Conservation (phyloP, 2,113 vertebrate genomes). For the Puntigrus tetrazona region DNA sequence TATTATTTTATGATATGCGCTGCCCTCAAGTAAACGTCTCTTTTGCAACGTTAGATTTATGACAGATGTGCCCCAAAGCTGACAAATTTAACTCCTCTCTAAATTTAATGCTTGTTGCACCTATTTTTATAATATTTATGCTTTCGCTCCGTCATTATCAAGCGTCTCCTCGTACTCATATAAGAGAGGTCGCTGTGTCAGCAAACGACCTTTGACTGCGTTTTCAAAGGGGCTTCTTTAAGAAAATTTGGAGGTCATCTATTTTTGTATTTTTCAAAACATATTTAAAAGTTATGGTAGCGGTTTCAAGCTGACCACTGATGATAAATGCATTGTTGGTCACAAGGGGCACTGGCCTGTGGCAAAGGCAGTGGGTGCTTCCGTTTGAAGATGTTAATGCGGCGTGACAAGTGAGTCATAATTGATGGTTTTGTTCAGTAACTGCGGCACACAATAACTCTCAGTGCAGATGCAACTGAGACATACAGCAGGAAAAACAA, state of each 20-base stretch:
- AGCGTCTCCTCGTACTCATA: background rate
- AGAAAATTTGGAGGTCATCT: conserved; percentile 44
- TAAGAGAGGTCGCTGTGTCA: background rate
- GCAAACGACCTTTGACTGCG: conserved; percentile 56
- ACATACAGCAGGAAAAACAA: conserved; percentile 67
- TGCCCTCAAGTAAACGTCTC: background rate
- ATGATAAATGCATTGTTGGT: conserved; percentile 59
- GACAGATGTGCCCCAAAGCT: conserved; percentile 3
- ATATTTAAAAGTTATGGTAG: conserved; percentile 63
- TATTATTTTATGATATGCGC: conserved; percentile 22
- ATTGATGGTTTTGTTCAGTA: conserved; percentile 64
- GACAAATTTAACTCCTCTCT: background rate
- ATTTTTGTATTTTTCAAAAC: conserved; percentile 64
- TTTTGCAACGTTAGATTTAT: background rate
- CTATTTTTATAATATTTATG: conserved; percentile 24
- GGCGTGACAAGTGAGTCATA: conserved; percentile 61
- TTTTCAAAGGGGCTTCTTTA: conserved; percentile 50
- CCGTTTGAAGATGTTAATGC: conserved; percentile 72
- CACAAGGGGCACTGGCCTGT: conserved; percentile 66
- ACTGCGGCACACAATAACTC: conserved; percentile 62
- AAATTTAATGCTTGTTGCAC: background rate
- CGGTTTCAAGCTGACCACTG: conserved; percentile 63
- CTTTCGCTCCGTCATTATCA: background rate
- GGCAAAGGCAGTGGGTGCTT: conserved; percentile 69
- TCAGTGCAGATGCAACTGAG: conserved; percentile 40